Conservation (phyloP, 2,113 vertebrate genomes). For the Platichthys stellatus region DNA sequence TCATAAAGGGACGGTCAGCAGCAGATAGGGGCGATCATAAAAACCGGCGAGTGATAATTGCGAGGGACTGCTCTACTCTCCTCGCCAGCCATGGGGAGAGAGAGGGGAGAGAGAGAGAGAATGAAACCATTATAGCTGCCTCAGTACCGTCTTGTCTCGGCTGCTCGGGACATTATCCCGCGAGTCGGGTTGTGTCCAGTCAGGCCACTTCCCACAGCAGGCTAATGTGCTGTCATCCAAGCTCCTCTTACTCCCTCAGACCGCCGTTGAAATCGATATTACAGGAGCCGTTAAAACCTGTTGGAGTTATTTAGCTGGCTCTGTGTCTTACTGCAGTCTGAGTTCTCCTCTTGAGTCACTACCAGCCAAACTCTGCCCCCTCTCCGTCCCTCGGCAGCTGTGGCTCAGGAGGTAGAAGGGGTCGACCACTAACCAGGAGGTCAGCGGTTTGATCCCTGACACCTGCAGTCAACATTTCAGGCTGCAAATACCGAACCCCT, state of each 20-base stretch:
- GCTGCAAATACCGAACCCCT: too few species aligned
- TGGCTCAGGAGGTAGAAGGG: too few species aligned
- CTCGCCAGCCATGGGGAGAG: background rate
- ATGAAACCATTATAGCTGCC: slow-evolving; percentile 26
- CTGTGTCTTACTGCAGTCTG: slow-evolving; percentile 1
- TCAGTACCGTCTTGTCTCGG: slow-evolving; percentile 27
- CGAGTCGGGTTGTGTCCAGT: slow-evolving; percentile 39
- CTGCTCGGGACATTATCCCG: slow-evolving; percentile 51
- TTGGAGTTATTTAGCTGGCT: slow-evolving; percentile 47
- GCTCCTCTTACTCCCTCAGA: slow-evolving; percentile 34
- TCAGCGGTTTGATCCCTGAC: too few species aligned
- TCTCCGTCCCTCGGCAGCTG: background rate
- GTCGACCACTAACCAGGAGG: too few species aligned
- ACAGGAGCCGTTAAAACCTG: slow-evolving; percentile 49
- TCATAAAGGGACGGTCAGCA: slow-evolving; percentile 24
- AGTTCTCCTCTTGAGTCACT: slow-evolving; percentile 9
- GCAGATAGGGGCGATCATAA: slow-evolving; percentile 24
- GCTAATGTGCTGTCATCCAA: slow-evolving; percentile 48
- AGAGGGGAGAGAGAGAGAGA: slow-evolving; percentile 22
- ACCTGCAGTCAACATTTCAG: too few species aligned
- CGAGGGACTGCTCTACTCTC: background rate
- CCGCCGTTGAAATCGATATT: slow-evolving; percentile 52
- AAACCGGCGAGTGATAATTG: slow-evolving; percentile 27
- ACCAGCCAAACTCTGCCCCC: background rate
- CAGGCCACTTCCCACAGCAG: slow-evolving; percentile 29